phyloP scores from a whole-genome alignment of 2,888 invertebrate genomes.

The Aporophyla lueneburgensis region DNA sequence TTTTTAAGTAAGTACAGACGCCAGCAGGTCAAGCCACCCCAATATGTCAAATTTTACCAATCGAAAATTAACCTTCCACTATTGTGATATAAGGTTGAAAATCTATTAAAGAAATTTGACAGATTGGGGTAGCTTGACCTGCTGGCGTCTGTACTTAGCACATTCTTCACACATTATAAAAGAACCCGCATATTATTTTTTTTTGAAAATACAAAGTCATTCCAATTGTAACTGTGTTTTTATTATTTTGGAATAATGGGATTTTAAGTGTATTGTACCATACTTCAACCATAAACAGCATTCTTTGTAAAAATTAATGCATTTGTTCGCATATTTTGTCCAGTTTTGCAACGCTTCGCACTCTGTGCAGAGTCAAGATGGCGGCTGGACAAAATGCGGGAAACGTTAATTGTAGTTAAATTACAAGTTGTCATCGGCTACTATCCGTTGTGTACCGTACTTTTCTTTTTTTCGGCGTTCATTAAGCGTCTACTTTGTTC shows the following conservation, averaged over 20 bases:
- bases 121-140: no score
- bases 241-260: constrained; percentile 27
- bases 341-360: constrained; percentile 16
- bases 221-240: constrained; percentile 3
- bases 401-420: constrained; percentile 34
- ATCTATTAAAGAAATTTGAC: no score
- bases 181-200: constrained; percentile 31
- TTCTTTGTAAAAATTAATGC: constrained; percentile 24
- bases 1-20: constrained; percentile 8
- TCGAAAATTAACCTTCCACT: no score
- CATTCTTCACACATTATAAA: constrained; percentile 26
- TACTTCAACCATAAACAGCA: constrained; percentile 30
- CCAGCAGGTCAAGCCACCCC: no score
- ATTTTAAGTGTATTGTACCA: constrained; percentile 34
- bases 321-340: constrained; percentile 10
- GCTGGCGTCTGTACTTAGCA: no score
- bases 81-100: no score
- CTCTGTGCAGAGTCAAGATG: constrained; percentile 26
- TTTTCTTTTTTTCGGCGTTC: constrained; percentile 44
- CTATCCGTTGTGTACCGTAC: constrained; percentile 25
- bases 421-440: constrained; percentile 27
- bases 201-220: constrained; percentile 10
- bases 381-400: constrained; percentile 5
- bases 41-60: no score
- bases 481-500: constrained; percentile 33